These are phyloP conservation scores for Drosophila kuntzei DNA, from an alignment of 2,888 invertebrate species.

Conservation along the genomic window DNA sequence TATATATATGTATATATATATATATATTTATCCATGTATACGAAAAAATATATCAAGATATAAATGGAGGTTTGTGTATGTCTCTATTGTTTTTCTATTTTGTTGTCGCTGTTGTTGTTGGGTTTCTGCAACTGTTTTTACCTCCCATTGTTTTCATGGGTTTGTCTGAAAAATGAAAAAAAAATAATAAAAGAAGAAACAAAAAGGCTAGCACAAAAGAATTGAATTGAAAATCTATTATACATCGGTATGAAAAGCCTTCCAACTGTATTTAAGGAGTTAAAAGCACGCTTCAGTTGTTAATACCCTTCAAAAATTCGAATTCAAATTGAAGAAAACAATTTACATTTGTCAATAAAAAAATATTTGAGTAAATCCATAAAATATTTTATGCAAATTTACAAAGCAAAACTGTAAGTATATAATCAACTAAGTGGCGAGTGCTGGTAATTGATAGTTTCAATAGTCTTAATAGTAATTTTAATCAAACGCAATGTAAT, in stretches of 20 bases:
- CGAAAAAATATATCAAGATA: constrained; percentile 21
- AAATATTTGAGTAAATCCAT: background rate
- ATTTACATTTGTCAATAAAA: background rate
- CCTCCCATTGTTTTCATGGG: constrained; percentile 32
- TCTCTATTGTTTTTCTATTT: constrained; percentile 50
- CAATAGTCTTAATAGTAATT: constrained; percentile 10
- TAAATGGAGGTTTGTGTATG: constrained; percentile 17
- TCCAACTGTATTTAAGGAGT: constrained; percentile 22
- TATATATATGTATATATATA: constrained; percentile 13
- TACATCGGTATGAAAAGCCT: background rate
- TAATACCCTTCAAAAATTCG: background rate
- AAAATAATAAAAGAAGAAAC: constrained; percentile 28
- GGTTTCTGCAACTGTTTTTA: constrained; percentile 21
- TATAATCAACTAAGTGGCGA: constrained; percentile 6
- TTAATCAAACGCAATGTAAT: constrained; percentile 14
- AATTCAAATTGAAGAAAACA: constrained; percentile 15
- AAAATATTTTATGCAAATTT: constrained; percentile 1
- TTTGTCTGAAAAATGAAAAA: constrained; percentile 27
- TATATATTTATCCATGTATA: constrained; percentile 16
- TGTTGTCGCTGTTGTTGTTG: constrained; percentile 1
- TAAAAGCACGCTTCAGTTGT: constrained; percentile 5
- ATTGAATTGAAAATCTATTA: constrained; percentile 37
- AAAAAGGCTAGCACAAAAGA: constrained; percentile 19
- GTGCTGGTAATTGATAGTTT: constrained; percentile 12
- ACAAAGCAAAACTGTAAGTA: constrained; percentile 9